Evolutionary conservation across 1,140 invertebrate species (phyloP).

Genomic region (Helicoverpa zea): DNA sequence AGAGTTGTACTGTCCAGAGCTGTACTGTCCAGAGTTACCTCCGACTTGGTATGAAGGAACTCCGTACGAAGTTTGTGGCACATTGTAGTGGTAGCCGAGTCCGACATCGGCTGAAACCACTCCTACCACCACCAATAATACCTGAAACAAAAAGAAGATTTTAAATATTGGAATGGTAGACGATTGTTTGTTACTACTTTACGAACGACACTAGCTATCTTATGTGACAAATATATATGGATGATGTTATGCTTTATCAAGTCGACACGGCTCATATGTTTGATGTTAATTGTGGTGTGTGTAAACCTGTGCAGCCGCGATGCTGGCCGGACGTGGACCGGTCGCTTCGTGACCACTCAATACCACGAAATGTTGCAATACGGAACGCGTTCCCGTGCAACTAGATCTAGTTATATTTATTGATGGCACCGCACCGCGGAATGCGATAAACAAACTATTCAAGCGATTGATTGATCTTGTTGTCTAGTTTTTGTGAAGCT

Average conservation of each 20-base stretch:
- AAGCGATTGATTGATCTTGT: background rate
- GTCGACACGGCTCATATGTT: background rate
- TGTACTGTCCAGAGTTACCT: conserved; percentile 55
- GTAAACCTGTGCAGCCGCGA: background rate
- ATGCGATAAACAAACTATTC: conserved; percentile 25
- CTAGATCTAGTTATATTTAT: conserved; percentile 40
- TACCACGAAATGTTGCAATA: conserved; percentile 41
- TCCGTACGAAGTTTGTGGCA: conserved; percentile 68
- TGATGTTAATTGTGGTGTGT: background rate
- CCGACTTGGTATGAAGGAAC: conserved; percentile 67
- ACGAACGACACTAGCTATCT: too few species aligned
- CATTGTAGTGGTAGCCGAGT: conserved; percentile 75
- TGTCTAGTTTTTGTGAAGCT: background rate
- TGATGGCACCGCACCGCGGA: conserved; percentile 19
- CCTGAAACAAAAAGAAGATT: conserved; percentile 63
- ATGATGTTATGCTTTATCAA: conserved; percentile 2
- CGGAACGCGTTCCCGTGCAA: conserved; percentile 27
- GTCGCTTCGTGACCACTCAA: conserved; percentile 26
- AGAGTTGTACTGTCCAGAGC: conserved; percentile 54
- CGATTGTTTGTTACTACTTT: too few species aligned
- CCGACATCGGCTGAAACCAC: conserved; percentile 68
- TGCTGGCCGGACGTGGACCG: background rate
- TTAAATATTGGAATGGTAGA: background rate
- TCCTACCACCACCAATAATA: conserved; percentile 62
- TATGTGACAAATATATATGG: too few species aligned